phyloP scores from a whole-genome alignment of 2,797 vertebrate genomes.

The Hozukius guyotensis region DNA sequence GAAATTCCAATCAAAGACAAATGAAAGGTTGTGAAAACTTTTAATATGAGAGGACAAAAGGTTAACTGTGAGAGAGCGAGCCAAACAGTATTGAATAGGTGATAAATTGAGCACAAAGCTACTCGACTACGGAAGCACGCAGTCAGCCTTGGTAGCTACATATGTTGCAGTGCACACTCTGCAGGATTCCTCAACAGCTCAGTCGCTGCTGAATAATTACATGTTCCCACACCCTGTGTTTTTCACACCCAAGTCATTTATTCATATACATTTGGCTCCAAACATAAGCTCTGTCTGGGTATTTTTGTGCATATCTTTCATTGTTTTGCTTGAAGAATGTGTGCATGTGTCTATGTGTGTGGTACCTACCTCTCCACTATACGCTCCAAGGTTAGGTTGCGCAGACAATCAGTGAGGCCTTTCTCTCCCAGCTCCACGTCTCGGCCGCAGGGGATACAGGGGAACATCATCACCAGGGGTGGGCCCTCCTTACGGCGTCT shows the following conservation, averaged over 20 bases:
- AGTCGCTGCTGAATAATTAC: conserved; percentile 45
- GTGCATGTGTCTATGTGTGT: neutral
- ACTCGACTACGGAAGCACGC: conserved; percentile 19
- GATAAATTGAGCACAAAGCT: conserved; percentile 20
- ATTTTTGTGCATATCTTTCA: neutral
- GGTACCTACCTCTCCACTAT: conserved; percentile 90
- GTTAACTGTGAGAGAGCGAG: neutral
- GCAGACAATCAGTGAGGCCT: conserved; percentile 92
- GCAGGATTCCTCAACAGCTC: conserved; percentile 49
- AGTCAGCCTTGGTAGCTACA: conserved; percentile 46
- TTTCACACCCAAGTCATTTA: neutral
- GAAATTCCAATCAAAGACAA: neutral
- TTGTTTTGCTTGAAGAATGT: neutral
- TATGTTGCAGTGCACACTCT: conserved; percentile 44
- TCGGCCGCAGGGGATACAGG: conserved; percentile 89
- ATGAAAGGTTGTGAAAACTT: neutral
- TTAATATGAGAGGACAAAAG: neutral
- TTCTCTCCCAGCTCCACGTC: conserved; percentile 95
- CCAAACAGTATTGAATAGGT: neutral
- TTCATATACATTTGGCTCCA: neutral
- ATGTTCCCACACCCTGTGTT: conserved; percentile 25
- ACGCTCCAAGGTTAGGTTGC: conserved; percentile 95
- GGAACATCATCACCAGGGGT: conserved; percentile 87
- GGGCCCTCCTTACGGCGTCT: conserved; percentile 89
- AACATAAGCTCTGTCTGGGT: neutral